Evolutionary conservation across 2,113 vertebrate species (phyloP).

Genomic region (Neogobius melanostomus): DNA sequence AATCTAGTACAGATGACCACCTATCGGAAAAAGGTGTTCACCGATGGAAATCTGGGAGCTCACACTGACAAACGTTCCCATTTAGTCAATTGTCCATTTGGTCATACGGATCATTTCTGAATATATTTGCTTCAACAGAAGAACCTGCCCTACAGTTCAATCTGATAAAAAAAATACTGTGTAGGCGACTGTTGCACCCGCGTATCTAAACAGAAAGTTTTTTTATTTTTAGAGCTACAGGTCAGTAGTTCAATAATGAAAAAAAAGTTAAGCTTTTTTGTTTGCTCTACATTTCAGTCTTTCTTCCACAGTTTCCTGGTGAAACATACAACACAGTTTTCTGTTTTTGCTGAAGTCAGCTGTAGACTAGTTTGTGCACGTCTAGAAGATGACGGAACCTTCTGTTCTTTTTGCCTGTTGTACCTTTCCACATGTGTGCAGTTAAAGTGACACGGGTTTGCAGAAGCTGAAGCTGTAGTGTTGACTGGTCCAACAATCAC

Average conservation of each 20-base stretch:
- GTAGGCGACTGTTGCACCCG: background rate
- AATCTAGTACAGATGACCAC: no score
- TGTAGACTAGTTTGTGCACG: background rate
- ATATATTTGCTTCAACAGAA: background rate
- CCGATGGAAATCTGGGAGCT: no score
- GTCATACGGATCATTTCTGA: background rate
- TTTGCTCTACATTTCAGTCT: background rate
- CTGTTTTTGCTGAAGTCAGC: background rate
- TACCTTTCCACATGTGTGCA: constrained; percentile 24
- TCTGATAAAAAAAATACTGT: background rate
- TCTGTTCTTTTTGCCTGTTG: constrained; percentile 4
- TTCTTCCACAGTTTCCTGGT: background rate
- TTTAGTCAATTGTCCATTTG: no score
- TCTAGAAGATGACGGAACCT: background rate
- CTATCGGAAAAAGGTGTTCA: no score
- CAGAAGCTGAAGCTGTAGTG: constrained; percentile 17
- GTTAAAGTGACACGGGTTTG: constrained; percentile 33
- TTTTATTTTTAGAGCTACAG: background rate
- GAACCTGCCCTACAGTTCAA: background rate
- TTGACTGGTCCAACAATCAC: constrained; percentile 14
- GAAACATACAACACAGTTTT: background rate
- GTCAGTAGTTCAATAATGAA: background rate
- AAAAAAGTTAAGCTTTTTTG: no score
- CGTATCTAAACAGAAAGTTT: background rate
- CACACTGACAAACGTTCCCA: no score